Evolutionary conservation across 2,888 invertebrate species (phyloP), one percentile per base, ranked within the genome.

Genomic region (Amaurobius ferox): DNA sequence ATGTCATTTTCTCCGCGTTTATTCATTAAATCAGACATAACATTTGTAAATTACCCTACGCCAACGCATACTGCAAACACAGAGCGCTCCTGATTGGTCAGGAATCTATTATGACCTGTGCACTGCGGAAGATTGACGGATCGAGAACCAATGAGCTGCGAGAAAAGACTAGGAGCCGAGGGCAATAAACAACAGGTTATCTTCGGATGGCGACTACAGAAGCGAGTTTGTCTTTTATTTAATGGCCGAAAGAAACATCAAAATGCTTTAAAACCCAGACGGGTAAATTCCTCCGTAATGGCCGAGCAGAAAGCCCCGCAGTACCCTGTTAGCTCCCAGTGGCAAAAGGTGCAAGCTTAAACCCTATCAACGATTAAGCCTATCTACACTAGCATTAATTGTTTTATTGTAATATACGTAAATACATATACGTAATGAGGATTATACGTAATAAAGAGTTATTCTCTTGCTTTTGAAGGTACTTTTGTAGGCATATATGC

Each of bases 211-310:
- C 86, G 86, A 76, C 79, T 86, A 62, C 76, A 76, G 79, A 64
- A 71, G 79, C 74, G 70, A 79, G 74, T 70, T 86, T 79, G 79
- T 79, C 86, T 79, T 86, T 86, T 79, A 79, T 79, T 86, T 86
- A 86, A 86, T 86, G 79, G 86, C 55, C 76, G 67, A 29, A 79
- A 86, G 86, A 79, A 86, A 86, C 86, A 86, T 86, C 86, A 86
- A 86, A 79, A 79, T 79, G 79, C 86, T 86, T 86, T 86, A 86
- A 86, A 86, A 86, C 86, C 86, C 72, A 86, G 86, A 76, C 83
- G 78, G 85, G 73, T 61, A 77, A 85, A 85, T 85, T 85, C 83
- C 83, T 39, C 64, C 83, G 83, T 85, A 85, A 85, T 85, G 77
- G 83, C 76, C 77, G 77, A 71, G 72, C 55, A 76, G 62, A 44